These are phyloP conservation scores for Tupaia chinensis DNA, from an alignment of 2,113 vertebrate species.

Conservation along the genomic window DNA sequence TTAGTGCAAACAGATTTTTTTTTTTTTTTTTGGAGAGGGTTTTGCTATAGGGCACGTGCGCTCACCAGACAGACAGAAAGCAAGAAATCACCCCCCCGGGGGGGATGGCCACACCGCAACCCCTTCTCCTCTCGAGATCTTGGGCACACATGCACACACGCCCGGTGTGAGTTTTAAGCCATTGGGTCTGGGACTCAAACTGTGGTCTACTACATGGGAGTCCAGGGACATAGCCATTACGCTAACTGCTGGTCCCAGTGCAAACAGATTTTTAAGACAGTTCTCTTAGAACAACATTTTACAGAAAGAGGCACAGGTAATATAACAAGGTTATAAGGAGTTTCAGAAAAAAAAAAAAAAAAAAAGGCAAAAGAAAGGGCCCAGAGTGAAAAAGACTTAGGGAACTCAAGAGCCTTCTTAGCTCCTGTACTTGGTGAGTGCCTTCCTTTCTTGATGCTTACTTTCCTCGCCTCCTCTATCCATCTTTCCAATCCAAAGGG, in stretches of 20 bases:
- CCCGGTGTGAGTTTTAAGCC: no score
- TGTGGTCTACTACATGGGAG: no score
- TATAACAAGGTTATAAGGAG: background rate
- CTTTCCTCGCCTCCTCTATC: background rate
- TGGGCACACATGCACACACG: no score
- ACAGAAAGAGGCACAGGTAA: background rate
- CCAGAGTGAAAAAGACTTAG: background rate
- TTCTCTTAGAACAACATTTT: slow-evolving; percentile 29
- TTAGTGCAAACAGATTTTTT: background rate
- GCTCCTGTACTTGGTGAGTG: background rate
- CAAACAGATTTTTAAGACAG: background rate
- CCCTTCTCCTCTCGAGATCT: no score
- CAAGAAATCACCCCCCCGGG: no score
- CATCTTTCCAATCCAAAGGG: background rate
- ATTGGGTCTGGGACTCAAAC: no score
- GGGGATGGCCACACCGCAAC: no score
- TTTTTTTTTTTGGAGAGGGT: no score
- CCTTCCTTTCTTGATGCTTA: background rate
- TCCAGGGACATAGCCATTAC: no score
- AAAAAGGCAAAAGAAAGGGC: background rate
- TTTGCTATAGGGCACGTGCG: no score
- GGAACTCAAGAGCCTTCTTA: background rate
- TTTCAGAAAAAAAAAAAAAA: background rate
- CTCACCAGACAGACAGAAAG: no score
- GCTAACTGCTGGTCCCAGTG: background rate